A percentile compares a stretch with the other conserved stretches of the same genome.
Conservation (phyloP, 2,888 invertebrate genomes). For the Ochlodes sylvanus region DNA sequence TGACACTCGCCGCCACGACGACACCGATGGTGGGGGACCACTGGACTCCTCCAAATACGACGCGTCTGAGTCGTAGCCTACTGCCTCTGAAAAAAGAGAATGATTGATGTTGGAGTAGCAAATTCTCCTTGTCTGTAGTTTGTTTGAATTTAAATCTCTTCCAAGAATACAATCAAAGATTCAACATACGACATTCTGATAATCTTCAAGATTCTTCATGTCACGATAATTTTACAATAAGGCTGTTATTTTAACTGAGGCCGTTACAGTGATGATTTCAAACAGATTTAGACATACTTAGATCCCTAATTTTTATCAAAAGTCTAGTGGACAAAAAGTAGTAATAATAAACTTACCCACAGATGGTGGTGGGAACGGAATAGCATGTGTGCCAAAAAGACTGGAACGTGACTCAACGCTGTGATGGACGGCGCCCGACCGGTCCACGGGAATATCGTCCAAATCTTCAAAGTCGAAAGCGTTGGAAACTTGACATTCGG, state of each 20-base stretch:
- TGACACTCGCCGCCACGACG: slow-evolving; percentile 41
- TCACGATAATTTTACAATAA: no score
- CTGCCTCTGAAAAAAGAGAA: slow-evolving; percentile 58
- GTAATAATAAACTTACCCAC: slow-evolving; percentile 59
- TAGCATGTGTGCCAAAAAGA: slow-evolving; percentile 46
- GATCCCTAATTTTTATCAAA: no score
- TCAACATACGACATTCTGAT: no score
- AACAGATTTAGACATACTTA: no score
- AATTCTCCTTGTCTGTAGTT: no score
- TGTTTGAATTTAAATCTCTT: no score
- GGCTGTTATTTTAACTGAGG: no score
- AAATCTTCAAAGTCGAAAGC: slow-evolving; percentile 52
- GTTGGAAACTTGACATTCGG: slow-evolving; percentile 59
- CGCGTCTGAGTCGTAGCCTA: slow-evolving; percentile 67
- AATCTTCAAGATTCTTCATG: no score
- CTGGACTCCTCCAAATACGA: slow-evolving; percentile 60
- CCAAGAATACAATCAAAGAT: no score
- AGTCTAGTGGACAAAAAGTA: no score
- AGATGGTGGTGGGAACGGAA: slow-evolving; percentile 67
- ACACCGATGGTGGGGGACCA: not conserved
- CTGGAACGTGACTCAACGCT: slow-evolving; percentile 63
- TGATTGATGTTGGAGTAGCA: no score
- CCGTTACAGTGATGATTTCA: no score
- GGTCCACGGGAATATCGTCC: slow-evolving; percentile 54
- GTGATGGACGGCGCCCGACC: slow-evolving; percentile 73